Percentiles rank a stretch among this genome's conserved stretches.
Evolutionary conservation across 2,888 invertebrate species (phyloP).

Genomic region (Carcina quercana): DNA sequence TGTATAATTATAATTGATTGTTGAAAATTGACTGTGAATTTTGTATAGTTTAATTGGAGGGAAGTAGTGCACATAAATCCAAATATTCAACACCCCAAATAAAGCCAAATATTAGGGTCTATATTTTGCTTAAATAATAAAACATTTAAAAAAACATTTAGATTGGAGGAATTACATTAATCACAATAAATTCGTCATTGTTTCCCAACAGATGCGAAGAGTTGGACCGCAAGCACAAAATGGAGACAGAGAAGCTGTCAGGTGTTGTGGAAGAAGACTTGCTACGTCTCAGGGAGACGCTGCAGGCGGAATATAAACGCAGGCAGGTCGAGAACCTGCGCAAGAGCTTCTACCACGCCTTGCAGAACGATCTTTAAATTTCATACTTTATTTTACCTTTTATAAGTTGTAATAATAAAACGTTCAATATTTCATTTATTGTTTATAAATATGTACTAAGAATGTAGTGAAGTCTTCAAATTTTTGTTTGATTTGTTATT

Average conservation of each 20-base stretch:
- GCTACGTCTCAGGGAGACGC: conserved; percentile 5
- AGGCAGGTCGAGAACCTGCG: conserved; percentile 9
- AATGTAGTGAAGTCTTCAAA: too few species aligned
- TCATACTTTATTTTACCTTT: too few species aligned
- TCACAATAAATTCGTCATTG: background rate
- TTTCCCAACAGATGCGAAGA: conserved; percentile 4
- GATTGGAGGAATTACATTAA: background rate
- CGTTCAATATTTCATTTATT: too few species aligned
- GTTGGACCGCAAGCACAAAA: conserved; percentile 3
- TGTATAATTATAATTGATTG: too few species aligned
- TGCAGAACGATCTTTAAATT: conserved; percentile 9
- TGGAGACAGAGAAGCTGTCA: conserved; percentile 4
- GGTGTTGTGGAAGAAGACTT: conserved; percentile 5
- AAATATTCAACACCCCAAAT: too few species aligned
- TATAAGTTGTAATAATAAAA: too few species aligned
- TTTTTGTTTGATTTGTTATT: too few species aligned
- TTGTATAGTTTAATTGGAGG: too few species aligned
- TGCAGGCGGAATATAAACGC: conserved; percentile 8
- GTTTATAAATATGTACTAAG: too few species aligned
- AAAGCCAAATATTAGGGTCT: too few species aligned
- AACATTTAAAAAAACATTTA: background rate
- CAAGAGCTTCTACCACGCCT: conserved; percentile 5
- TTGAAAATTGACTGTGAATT: too few species aligned
- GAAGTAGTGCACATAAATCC: too few species aligned
- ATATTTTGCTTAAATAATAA: background rate